phyloP scores from a whole-genome alignment of 2,888 invertebrate genomes.

The Phalera bucephala region DNA sequence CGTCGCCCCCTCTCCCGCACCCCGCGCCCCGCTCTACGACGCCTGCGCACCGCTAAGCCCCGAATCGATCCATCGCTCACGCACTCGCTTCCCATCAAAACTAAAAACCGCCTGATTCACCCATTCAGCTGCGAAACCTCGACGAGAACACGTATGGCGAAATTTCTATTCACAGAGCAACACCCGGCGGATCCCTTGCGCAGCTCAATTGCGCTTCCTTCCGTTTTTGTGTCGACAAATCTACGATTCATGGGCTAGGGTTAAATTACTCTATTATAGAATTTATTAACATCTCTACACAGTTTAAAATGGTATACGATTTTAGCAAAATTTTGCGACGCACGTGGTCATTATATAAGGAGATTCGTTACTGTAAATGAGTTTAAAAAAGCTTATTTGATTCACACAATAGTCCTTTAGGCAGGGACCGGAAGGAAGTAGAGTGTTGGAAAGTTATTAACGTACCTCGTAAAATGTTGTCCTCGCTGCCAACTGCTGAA shows the following conservation, averaged over 20 bases:
- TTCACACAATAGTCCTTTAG: slow-evolving; percentile 27
- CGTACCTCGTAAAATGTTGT: slow-evolving; percentile 31
- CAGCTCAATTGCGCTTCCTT: slow-evolving; percentile 65
- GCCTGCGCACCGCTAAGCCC: slow-evolving; percentile 61
- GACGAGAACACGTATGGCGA: slow-evolving; percentile 69
- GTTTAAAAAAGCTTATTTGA: slow-evolving; percentile 6
- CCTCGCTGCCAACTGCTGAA: slow-evolving; percentile 27
- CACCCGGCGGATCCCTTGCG: slow-evolving; percentile 53
- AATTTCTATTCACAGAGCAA: slow-evolving; percentile 56
- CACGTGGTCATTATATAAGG: slow-evolving; percentile 13
- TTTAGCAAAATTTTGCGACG: slow-evolving; percentile 2
- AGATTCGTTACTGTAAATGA: slow-evolving; percentile 15
- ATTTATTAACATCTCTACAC: slow-evolving; percentile 13
- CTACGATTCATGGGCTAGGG: slow-evolving; percentile 19
- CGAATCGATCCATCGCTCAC: slow-evolving; percentile 70
- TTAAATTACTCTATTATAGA: slow-evolving; percentile 22
- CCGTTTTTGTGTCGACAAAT: slow-evolving; percentile 44
- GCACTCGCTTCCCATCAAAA: slow-evolving; percentile 62
- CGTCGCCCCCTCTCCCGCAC: slow-evolving; percentile 39
- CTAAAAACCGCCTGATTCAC: slow-evolving; percentile 50
- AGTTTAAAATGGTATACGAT: slow-evolving; percentile 13
- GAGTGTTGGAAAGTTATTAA: slow-evolving; percentile 33
- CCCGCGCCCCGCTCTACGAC: slow-evolving; percentile 39
- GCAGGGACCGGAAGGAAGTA: slow-evolving; percentile 53
- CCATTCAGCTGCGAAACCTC: slow-evolving; percentile 66